phyloP scores from a whole-genome alignment of 2,113 vertebrate genomes.

The Xiphophorus couchianus region DNA sequence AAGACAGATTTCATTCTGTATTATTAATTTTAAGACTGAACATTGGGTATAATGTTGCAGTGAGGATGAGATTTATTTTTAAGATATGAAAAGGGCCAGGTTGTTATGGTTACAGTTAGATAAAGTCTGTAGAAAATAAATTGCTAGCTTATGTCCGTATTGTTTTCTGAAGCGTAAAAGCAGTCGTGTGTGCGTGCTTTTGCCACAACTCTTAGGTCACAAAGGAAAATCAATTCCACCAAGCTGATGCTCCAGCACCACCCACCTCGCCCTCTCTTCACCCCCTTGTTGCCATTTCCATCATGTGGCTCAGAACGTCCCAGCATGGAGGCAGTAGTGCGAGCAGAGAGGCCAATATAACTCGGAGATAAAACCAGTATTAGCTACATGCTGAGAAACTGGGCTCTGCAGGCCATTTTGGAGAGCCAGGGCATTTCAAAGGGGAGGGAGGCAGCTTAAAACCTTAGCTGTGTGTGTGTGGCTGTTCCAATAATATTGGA shows the following conservation, averaged over 20 bases:
- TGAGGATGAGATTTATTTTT: too few relatives aligned
- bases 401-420: slow-evolving; percentile 55
- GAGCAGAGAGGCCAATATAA: slow-evolving; percentile 74
- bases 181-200: slow-evolving; percentile 7
- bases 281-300: background rate
- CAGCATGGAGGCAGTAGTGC: slow-evolving; percentile 52
- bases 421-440: slow-evolving; percentile 42
- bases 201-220: slow-evolving; percentile 39
- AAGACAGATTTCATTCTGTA: too few relatives aligned
- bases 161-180: slow-evolving; percentile 11
- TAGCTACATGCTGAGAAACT: slow-evolving; percentile 71
- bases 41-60: too few relatives aligned
- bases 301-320: slow-evolving; percentile 43
- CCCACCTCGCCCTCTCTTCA: slow-evolving; percentile 31
- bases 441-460: slow-evolving; percentile 15
- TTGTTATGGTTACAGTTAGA: background rate
- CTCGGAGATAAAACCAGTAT: slow-evolving; percentile 73
- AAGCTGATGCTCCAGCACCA: slow-evolving; percentile 57
- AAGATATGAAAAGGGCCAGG: background rate
- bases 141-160: background rate
- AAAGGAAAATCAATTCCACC: slow-evolving; percentile 75
- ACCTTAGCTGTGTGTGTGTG: background rate
- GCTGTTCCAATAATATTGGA: slow-evolving; percentile 55
- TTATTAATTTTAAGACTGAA: too few relatives aligned
- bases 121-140: background rate